phyloP scores from a whole-genome alignment of 2,888 invertebrate genomes.

The Bursaphelenchus okinawaensis region DNA sequence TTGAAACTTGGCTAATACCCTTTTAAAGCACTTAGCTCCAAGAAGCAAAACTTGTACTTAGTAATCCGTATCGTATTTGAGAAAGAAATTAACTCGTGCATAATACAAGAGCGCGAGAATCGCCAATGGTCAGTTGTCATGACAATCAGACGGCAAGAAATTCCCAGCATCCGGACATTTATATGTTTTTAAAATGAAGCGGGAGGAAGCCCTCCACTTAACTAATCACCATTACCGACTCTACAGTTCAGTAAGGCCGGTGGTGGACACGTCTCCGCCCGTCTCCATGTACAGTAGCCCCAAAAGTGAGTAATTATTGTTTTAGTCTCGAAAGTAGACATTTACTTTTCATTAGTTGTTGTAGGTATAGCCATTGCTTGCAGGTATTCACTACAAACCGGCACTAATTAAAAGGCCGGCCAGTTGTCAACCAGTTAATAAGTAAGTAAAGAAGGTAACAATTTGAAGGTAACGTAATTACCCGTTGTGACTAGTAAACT shows the following conservation, averaged over 20 bases:
- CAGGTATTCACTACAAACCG: slow-evolving; percentile 17
- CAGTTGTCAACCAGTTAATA: background rate
- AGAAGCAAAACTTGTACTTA: too few species aligned
- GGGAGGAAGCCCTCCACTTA: slow-evolving; percentile 27
- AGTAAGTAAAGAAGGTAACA: too few species aligned
- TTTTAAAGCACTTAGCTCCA: background rate
- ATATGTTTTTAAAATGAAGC: slow-evolving; percentile 19
- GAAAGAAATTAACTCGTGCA: background rate
- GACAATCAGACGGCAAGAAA: background rate
- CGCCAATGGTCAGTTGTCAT: background rate
- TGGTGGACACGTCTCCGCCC: slow-evolving; percentile 22
- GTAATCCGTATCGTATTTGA: too few species aligned
- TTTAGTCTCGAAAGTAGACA: background rate
- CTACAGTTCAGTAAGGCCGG: slow-evolving; percentile 18
- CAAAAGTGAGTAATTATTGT: slow-evolving; percentile 20
- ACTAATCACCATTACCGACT: slow-evolving; percentile 25
- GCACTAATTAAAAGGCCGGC: slow-evolving; percentile 15
- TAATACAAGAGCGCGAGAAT: background rate
- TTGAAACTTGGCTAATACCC: too few species aligned
- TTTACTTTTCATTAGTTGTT: background rate
- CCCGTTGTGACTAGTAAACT: background rate
- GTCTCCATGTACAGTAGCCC: slow-evolving; percentile 25
- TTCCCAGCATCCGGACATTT: background rate
- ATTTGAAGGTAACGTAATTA: too few species aligned
- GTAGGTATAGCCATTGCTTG: too few species aligned